These are phyloP conservation scores for Conchocele bisecta DNA, from an alignment of 2,888 invertebrate species.

Conservation along the genomic window DNA sequence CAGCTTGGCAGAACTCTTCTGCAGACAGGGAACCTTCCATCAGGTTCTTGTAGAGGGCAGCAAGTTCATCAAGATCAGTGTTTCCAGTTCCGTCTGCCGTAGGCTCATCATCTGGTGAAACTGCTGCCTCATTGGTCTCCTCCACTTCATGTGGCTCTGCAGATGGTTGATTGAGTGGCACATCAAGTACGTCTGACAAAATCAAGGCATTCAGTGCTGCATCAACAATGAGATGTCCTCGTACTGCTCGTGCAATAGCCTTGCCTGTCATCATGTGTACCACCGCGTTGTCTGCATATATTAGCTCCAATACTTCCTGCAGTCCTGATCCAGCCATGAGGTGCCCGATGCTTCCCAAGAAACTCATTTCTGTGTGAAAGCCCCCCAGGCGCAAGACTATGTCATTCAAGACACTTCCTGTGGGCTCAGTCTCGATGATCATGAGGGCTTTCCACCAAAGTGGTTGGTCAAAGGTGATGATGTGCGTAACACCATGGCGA, in stretches of 20 bases:
- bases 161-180: no score
- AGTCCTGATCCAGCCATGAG: constrained; percentile 58
- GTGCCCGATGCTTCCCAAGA: constrained; percentile 63
- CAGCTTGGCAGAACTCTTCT: no score
- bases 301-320: constrained; percentile 58
- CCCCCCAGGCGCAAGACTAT: constrained; percentile 51
- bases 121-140: no score
- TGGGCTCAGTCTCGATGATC: constrained; percentile 29
- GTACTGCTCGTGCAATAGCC: constrained; percentile 46
- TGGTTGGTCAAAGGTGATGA: constrained; percentile 61
- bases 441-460: constrained; percentile 59
- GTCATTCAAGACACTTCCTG: constrained; percentile 23
- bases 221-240: constrained; percentile 62
- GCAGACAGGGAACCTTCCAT: no score
- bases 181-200: no score
- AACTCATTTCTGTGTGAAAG: constrained; percentile 65
- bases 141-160: no score
- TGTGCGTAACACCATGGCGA: constrained; percentile 26
- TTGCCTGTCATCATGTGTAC: constrained; percentile 68
- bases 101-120: no score
- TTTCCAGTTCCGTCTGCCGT: no score
- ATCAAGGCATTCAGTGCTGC: constrained; percentile 33
- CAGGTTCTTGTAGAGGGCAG: no score
- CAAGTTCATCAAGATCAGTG: no score
- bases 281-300: constrained; percentile 65